Conservation (phyloP, 2,113 vertebrate species). For the Boulengeromyrus knoepffleri region DNA sequence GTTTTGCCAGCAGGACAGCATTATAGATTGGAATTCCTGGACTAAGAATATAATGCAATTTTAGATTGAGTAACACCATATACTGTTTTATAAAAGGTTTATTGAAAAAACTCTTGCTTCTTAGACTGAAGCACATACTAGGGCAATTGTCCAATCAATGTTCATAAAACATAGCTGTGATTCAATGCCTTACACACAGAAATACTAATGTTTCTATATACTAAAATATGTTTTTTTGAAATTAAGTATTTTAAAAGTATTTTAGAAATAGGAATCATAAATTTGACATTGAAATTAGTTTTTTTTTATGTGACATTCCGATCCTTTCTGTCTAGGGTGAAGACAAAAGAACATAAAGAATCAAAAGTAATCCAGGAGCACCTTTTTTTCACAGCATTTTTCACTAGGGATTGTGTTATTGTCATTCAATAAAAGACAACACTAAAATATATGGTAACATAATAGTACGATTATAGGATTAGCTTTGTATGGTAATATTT, state of each 20-base stretch:
- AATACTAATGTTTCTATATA: constrained; percentile 99
- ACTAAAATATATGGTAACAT: neutral
- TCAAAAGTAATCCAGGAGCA: neutral
- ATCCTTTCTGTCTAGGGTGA: constrained; percentile 67
- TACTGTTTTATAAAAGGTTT: constrained; percentile 75
- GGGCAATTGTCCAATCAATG: constrained; percentile 99
- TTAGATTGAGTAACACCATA: constrained; percentile 19
- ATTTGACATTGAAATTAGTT: constrained; percentile 96
- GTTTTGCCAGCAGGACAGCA: neutral
- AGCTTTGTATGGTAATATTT: neutral
- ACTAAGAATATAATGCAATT: constrained; percentile 5
- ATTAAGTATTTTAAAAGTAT: constrained; percentile 54
- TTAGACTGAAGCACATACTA: constrained; percentile 99
- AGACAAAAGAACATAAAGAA: constrained; percentile 69
- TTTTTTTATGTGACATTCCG: constrained; percentile 84
- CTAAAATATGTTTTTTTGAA: constrained; percentile 95
- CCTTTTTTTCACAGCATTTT: neutral
- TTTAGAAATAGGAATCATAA: constrained; percentile 99
- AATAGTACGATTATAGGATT: neutral
- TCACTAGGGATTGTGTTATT: neutral
- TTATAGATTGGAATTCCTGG: neutral
- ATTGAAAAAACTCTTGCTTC: constrained; percentile 96
- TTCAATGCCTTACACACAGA: constrained; percentile 94
- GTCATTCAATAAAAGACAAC: neutral
- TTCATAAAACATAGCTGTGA: constrained; percentile 99